Percentiles rank a stretch among this genome's conserved stretches.
Conservation (phyloP, 92 coral and sea anemone species). For the Plumapathes pennacea region DNA sequence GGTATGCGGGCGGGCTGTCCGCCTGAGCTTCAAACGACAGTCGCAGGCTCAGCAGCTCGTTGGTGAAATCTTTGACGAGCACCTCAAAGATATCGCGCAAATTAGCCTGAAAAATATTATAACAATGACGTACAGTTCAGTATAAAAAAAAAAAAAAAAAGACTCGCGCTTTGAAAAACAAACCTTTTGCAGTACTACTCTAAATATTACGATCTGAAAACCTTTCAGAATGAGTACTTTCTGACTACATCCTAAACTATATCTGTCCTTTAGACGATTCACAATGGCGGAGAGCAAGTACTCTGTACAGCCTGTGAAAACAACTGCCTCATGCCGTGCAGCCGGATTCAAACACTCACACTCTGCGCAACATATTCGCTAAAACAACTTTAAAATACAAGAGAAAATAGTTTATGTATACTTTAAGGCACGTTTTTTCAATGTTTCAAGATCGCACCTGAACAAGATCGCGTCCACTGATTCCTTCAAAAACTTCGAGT, state of each 20-base stretch:
- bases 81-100: slow-evolving; percentile 69
- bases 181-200: too few species aligned
- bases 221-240: too few species aligned
- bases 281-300: too few species aligned
- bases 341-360: neutral
- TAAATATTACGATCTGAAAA: too few species aligned
- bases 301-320: neutral
- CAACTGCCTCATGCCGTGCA: neutral
- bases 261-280: too few species aligned
- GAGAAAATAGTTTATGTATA: neutral
- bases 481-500: slow-evolving; percentile 96
- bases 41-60: slow-evolving; percentile 67
- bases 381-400: too few species aligned
- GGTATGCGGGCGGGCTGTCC: slow-evolving; percentile 78
- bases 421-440: neutral
- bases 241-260: too few species aligned
- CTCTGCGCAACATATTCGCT: too few species aligned
- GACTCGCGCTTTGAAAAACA: too few species aligned
- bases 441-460: too few species aligned
- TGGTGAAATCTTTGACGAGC: slow-evolving; percentile 78
- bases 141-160: too few species aligned
- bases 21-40: slow-evolving; percentile 63
- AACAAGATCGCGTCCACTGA: slow-evolving; percentile 95
- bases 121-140: neutral
- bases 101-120: slow-evolving; percentile 49